These are phyloP conservation scores for Chydorus sphaericus DNA, from an alignment of 2,888 invertebrate species.

Conservation along the genomic window DNA sequence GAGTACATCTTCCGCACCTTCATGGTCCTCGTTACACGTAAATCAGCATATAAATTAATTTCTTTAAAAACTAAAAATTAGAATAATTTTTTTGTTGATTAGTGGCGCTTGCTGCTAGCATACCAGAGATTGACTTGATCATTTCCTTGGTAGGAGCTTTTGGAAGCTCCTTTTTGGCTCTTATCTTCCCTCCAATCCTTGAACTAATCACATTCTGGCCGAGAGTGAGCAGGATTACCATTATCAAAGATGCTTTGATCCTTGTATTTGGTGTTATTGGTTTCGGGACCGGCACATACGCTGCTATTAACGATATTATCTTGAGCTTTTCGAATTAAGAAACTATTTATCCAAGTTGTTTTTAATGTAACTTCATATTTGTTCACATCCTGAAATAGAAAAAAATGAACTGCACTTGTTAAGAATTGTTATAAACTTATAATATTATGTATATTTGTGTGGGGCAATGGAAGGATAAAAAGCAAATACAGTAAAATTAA, in stretches of 20 bases:
- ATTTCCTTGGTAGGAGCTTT: conserved; percentile 80
- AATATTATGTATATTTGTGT: too few species aligned
- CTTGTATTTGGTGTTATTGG: conserved; percentile 63
- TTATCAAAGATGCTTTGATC: conserved; percentile 58
- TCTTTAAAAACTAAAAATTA: not conserved
- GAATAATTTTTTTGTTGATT: conserved; percentile 26
- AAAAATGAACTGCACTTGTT: too few species aligned
- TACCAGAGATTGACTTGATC: conserved; percentile 71
- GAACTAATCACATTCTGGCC: conserved; percentile 74
- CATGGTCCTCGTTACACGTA: conserved; percentile 66
- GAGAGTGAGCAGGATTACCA: conserved; percentile 38
- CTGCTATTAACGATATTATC: conserved; percentile 40
- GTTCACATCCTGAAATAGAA: too few species aligned
- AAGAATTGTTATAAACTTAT: too few species aligned
- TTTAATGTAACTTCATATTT: too few species aligned
- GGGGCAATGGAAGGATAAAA: too few species aligned
- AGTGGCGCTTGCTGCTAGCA: conserved; percentile 59
- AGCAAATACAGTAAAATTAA: too few species aligned
- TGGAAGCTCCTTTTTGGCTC: conserved; percentile 68
- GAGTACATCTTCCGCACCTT: conserved; percentile 51
- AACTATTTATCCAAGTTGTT: too few species aligned
- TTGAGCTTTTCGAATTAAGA: not conserved
- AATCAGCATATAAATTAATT: conserved; percentile 33
- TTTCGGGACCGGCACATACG: conserved; percentile 67
- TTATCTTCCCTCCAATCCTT: conserved; percentile 74